These are phyloP conservation scores for Tympanoctomys barrerae DNA, from an alignment of 2,797 vertebrate genomes.

Conservation along the genomic window DNA sequence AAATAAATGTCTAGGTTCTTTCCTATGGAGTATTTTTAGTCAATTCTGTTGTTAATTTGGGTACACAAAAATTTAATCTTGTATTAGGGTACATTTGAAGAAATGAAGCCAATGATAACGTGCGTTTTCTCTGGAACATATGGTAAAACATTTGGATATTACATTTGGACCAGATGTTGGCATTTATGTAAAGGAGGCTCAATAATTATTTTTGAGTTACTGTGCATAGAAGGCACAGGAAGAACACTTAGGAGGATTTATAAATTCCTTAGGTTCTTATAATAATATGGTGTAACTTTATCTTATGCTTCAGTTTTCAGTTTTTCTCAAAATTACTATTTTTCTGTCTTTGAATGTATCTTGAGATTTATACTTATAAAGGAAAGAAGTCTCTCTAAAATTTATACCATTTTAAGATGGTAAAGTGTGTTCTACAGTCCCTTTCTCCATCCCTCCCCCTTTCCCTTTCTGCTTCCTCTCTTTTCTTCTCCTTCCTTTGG, in stretches of 20 bases:
- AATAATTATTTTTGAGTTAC: conserved; percentile 50
- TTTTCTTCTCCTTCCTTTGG: conserved; percentile 37
- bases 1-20: conserved; percentile 55
- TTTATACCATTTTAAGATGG: conserved; percentile 55
- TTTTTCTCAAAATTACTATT: conserved; percentile 55
- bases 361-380: neutral
- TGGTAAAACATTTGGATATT: conserved; percentile 60
- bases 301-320: conserved; percentile 74
- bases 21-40: conserved; percentile 3
- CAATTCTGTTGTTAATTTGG: conserved; percentile 42
- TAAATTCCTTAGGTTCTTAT: conserved; percentile 41
- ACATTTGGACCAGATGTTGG: conserved; percentile 52
- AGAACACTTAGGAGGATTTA: conserved; percentile 39
- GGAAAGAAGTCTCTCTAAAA: conserved; percentile 47
- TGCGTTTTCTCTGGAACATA: conserved; percentile 61
- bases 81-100: neutral
- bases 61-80: conserved; percentile 27
- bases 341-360: conserved; percentile 22
- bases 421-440: neutral
- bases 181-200: conserved; percentile 6
- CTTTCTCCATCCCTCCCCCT: neutral
- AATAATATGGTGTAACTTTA: conserved; percentile 49
- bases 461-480: conserved; percentile 18
- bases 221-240: conserved; percentile 3
- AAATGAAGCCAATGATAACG: conserved; percentile 28